phyloP scores from a whole-genome alignment of 1,140 invertebrate genomes.

The Drosophila suzukii region DNA sequence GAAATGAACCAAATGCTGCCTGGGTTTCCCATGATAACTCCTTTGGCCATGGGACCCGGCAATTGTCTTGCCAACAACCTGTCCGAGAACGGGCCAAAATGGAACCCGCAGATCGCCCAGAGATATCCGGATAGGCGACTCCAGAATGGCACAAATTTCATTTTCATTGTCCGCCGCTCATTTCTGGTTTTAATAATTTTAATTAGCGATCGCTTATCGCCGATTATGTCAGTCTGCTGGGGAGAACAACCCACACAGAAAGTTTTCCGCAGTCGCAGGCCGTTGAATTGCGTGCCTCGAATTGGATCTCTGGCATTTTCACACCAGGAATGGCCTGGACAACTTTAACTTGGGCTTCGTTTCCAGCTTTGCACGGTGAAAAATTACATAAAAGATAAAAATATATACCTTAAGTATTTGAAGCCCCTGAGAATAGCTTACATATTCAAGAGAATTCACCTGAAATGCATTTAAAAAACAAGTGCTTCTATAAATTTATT shows the following conservation, averaged over 20 bases:
- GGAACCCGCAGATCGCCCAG: constrained; percentile 48
- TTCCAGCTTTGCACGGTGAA: constrained; percentile 36
- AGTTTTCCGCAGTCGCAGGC: constrained; percentile 46
- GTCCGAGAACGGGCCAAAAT: constrained; percentile 70
- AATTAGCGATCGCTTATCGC: constrained; percentile 76
- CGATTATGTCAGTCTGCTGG: constrained; percentile 70
- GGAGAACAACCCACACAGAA: constrained; percentile 38
- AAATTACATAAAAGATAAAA: not conserved
- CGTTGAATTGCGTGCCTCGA: constrained; percentile 41
- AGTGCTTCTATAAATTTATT: no score
- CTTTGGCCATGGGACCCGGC: constrained; percentile 24
- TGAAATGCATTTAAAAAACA: no score
- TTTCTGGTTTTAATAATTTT: constrained; percentile 66
- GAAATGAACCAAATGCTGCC: constrained; percentile 39
- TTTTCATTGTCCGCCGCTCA: constrained; percentile 68
- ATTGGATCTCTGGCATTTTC: constrained; percentile 49
- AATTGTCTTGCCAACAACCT: constrained; percentile 82
- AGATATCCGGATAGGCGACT: constrained; percentile 45
- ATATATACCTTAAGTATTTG: not conserved
- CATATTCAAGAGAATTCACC: no score
- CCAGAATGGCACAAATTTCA: constrained; percentile 75
- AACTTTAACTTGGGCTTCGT: constrained; percentile 46
- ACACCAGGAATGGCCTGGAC: constrained; percentile 39
- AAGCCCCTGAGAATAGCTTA: no score
- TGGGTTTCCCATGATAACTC: constrained; percentile 75